A percentile compares a stretch with the other conserved stretches of the same genome.
phyloP scores from a whole-genome alignment of 2,797 vertebrate species.

The Acanthurus tractus region DNA sequence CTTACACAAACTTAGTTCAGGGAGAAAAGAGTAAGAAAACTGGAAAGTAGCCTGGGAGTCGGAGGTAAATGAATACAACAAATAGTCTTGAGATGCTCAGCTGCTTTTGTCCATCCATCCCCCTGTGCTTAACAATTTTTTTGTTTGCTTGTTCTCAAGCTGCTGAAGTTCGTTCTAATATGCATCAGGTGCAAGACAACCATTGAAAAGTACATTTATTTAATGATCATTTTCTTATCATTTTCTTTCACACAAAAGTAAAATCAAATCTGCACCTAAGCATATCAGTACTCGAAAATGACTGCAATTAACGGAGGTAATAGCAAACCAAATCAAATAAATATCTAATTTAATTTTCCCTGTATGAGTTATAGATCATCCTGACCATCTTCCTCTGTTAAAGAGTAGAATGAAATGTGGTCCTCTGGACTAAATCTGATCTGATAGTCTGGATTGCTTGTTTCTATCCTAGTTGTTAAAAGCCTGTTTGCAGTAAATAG shows the following conservation, averaged over 20 bases:
- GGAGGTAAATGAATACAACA: not conserved
- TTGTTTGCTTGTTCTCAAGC: too few relatives aligned
- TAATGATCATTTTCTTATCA: not conserved
- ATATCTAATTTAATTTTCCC: too few relatives aligned
- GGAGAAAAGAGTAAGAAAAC: not conserved
- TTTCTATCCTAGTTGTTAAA: not conserved
- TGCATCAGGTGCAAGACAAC: not conserved
- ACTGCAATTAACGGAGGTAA: not conserved
- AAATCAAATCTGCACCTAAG: not conserved
- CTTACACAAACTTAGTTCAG: not conserved
- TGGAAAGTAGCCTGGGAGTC: not conserved
- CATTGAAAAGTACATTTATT: not conserved
- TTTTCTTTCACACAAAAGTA: too few relatives aligned
- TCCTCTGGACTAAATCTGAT: not conserved
- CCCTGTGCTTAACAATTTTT: too few relatives aligned
- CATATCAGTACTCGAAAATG: not conserved
- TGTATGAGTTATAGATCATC: not conserved
- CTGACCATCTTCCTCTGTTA: not conserved
- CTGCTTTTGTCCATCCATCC: not conserved
- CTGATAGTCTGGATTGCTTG: not conserved
- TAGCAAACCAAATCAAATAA: not conserved
- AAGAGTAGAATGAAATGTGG: not conserved
- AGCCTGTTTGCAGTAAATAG: not conserved
- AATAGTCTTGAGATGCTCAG: not conserved
- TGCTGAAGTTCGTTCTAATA: too few relatives aligned